Percentiles rank a stretch among this genome's conserved stretches.
phyloP scores from a whole-genome alignment of 2,888 invertebrate species.

The Tribolium freemani region DNA sequence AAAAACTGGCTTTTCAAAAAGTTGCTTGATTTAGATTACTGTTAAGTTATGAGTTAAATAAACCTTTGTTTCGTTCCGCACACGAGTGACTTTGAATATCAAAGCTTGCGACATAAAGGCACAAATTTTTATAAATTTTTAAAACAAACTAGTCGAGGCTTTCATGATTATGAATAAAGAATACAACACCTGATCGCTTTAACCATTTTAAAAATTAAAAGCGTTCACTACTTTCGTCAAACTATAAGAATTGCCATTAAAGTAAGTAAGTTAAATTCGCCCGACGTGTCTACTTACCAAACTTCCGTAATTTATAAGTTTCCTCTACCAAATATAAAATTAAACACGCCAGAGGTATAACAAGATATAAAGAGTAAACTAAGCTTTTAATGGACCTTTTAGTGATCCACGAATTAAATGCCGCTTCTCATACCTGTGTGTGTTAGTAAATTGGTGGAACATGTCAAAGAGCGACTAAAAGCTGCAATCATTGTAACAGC shows the following conservation, averaged over 20 bases:
- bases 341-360: constrained; percentile 25
- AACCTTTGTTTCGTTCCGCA: constrained; percentile 20
- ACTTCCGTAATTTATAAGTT: constrained; percentile 30
- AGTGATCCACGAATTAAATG: constrained; percentile 26
- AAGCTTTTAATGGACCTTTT: constrained; percentile 34
- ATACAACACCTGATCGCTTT: constrained; percentile 20
- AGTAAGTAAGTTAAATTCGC: constrained; percentile 6
- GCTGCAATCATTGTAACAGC: not conserved
- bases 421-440: constrained; percentile 20
- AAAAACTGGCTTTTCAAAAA: not conserved
- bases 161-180: constrained; percentile 19
- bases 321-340: constrained; percentile 22
- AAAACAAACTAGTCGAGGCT: constrained; percentile 32
- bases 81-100: constrained; percentile 15
- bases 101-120: constrained; percentile 20
- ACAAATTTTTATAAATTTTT: constrained; percentile 29
- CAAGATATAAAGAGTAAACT: constrained; percentile 29
- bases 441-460: constrained; percentile 12
- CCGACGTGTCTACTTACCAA: constrained; percentile 18
- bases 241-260: not conserved
- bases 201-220: too few species aligned
- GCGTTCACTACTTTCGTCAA: not conserved
- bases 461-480: not conserved
- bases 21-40: too few species aligned
- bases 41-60: too few species aligned